These are phyloP conservation scores for Oreochromis mossambicus DNA, from an alignment of 2,797 vertebrate species.

Conservation along the genomic window DNA sequence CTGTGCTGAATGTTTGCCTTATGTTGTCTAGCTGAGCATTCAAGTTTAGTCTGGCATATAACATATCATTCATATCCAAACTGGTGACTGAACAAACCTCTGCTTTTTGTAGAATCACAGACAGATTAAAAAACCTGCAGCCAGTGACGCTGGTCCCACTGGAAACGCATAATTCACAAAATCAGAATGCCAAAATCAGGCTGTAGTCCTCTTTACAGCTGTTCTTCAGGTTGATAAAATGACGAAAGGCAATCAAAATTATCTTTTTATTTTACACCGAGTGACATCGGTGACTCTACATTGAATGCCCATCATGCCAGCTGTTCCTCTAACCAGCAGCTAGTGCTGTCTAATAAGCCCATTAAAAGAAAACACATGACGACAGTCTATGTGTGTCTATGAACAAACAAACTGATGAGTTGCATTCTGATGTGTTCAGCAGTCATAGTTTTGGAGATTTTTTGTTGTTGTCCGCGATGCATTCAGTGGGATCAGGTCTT, in stretches of 20 bases:
- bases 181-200: background rate
- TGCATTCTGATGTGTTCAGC: background rate
- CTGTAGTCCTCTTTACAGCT: background rate
- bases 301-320: background rate
- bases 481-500: background rate
- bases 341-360: background rate
- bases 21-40: background rate
- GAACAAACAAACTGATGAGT: background rate
- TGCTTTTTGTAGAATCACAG: background rate
- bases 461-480: background rate
- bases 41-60: background rate
- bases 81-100: conserved; percentile 2
- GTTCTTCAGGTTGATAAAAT: background rate
- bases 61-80: background rate
- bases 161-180: background rate
- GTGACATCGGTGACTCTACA: background rate
- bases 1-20: background rate
- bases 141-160: background rate
- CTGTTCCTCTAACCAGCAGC: background rate
- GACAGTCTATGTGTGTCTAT: background rate
- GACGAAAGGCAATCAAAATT: background rate
- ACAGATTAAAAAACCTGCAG: background rate
- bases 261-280: background rate
- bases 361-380: background rate
- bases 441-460: background rate